A percentile compares a stretch with the other conserved stretches of the same genome.
phyloP scores from a whole-genome alignment of 1,140 invertebrate genomes.

The Scaptomyza hsui region DNA sequence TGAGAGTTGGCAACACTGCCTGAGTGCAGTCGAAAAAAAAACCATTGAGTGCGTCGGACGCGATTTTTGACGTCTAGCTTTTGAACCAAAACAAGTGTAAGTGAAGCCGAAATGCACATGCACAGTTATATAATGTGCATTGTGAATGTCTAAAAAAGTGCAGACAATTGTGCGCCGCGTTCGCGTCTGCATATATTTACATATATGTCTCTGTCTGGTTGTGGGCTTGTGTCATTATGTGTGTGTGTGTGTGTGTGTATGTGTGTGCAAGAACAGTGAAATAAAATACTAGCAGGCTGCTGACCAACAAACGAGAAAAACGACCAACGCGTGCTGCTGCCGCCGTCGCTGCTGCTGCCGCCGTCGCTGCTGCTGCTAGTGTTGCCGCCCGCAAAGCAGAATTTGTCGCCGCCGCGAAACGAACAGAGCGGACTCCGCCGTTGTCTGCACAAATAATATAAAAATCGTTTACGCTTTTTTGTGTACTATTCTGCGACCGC shows the following conservation, averaged over 20 bases:
- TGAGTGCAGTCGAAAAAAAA: constrained; percentile 52
- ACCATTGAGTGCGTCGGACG: constrained; percentile 46
- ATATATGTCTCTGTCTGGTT: neutral
- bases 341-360: too few relatives aligned
- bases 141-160: constrained; percentile 27
- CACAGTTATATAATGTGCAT: constrained; percentile 43
- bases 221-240: neutral
- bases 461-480: constrained; percentile 47
- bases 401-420: constrained; percentile 51
- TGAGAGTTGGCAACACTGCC: too few relatives aligned
- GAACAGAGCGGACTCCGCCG: constrained; percentile 17
- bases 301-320: constrained; percentile 39
- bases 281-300: constrained; percentile 34
- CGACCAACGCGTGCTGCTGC: constrained; percentile 68
- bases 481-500: constrained; percentile 39
- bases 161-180: constrained; percentile 8
- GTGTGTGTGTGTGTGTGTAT: constrained; percentile 12
- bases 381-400: constrained; percentile 44
- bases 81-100: constrained; percentile 66
- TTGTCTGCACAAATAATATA: constrained; percentile 45
- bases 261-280: constrained; percentile 31
- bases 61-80: constrained; percentile 28
- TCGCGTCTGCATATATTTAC: constrained; percentile 1
- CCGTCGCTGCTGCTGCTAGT: constrained; percentile 31
- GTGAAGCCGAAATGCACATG: constrained; percentile 48